A percentile compares a stretch with the other conserved stretches of the same genome.
Conservation (phyloP, 64 coral and sea anemone species). For the Stichodactyla helianthus region DNA sequence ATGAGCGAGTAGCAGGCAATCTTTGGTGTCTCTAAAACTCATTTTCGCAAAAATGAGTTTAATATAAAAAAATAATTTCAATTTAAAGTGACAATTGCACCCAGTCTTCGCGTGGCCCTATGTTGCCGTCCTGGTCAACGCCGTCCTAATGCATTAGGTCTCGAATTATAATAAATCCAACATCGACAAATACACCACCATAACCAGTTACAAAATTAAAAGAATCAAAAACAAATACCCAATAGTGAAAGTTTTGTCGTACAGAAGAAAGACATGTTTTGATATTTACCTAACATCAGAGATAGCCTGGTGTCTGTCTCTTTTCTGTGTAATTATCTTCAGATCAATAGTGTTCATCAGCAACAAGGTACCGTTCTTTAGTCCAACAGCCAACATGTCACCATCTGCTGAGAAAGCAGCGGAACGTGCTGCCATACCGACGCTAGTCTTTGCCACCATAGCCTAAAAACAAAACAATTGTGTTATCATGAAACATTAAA, state of each 20-base stretch:
- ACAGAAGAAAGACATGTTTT: background rate
- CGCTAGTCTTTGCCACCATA: slow-evolving; percentile 61
- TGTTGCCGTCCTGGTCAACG: too few relatives aligned
- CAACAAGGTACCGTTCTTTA: slow-evolving; percentile 86
- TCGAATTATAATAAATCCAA: too few relatives aligned
- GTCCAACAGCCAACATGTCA: slow-evolving; percentile 83
- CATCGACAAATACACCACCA: too few relatives aligned
- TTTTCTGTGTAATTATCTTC: slow-evolving; percentile 64
- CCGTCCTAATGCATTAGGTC: too few relatives aligned
- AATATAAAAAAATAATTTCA: too few relatives aligned
- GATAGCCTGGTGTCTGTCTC: slow-evolving; percentile 76
- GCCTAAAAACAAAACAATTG: slow-evolving; percentile 25
- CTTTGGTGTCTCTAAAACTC: background rate
- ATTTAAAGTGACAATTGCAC: too few relatives aligned
- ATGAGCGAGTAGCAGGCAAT: background rate
- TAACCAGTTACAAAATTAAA: too few relatives aligned
- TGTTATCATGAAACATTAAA: too few relatives aligned
- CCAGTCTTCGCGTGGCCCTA: too few relatives aligned
- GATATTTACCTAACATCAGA: slow-evolving; percentile 73
- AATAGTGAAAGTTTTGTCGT: too few relatives aligned
- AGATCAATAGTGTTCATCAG: slow-evolving; percentile 74
- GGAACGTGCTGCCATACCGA: slow-evolving; percentile 74
- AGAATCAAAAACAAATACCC: too few relatives aligned
- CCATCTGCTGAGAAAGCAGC: slow-evolving; percentile 89
- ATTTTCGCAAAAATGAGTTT: background rate